These are phyloP conservation scores for Tetramorium bicarinatum DNA, from an alignment of 2,888 invertebrate genomes.

Conservation along the genomic window DNA sequence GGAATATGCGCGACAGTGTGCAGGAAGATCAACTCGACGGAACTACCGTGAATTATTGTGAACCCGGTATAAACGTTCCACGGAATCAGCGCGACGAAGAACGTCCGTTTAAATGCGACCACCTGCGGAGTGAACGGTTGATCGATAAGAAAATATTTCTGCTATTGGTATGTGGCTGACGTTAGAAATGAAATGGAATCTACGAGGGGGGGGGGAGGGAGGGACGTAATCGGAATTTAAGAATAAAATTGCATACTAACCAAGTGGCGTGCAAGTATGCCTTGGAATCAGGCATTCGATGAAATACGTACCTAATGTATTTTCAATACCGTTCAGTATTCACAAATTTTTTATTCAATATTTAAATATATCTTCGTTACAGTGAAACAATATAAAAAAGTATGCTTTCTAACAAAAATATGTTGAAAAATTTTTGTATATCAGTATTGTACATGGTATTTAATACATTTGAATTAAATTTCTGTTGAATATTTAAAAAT, in stretches of 20 bases:
- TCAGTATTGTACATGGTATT: neutral
- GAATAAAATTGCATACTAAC: neutral
- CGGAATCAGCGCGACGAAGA: slow-evolving; percentile 56
- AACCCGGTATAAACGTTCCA: slow-evolving; percentile 70
- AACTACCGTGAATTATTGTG: slow-evolving; percentile 73
- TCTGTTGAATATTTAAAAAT: neutral
- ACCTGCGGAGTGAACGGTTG: neutral
- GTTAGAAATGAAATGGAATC: neutral
- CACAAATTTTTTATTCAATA: neutral
- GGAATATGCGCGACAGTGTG: slow-evolving; percentile 72
- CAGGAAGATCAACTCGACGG: slow-evolving; percentile 55
- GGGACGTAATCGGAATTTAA: neutral
- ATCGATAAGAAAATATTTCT: slow-evolving; percentile 8
- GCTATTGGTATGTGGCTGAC: neutral
- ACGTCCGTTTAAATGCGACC: neutral
- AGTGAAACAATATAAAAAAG: neutral
- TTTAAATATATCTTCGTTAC: neutral
- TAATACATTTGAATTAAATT: neutral
- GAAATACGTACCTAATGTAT: neutral
- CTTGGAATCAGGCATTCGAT: neutral
- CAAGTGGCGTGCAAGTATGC: neutral
- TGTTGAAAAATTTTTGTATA: neutral
- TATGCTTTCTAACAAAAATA: neutral
- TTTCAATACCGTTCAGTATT: neutral
- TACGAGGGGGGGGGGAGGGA: too few relatives aligned